Evolutionary conservation across 2,888 invertebrate genomes (phyloP), one percentile per base, ranked within the genome.

Genomic region (Ochropacha duplaris): DNA sequence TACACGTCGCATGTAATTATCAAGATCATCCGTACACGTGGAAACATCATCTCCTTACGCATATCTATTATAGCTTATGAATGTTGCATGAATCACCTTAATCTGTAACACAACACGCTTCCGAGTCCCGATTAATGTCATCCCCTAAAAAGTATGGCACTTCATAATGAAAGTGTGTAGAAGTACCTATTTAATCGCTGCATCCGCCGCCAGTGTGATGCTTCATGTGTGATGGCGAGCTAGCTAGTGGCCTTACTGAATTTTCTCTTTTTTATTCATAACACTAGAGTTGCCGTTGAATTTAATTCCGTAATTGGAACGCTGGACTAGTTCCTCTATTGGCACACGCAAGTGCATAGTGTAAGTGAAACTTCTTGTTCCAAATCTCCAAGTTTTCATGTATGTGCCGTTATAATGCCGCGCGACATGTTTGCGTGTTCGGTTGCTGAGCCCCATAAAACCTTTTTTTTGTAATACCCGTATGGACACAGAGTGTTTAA

Each of bases 321-420:
- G 85, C 79, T 88, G 82, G 85, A 87, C 86, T 80, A 79, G 91
- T 90, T 90, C 92, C 91, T 83, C 69, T 81, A 92, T 90, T 88
- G 86, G 92, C 92, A 92, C 92, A 92, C 89, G 87, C 86, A 92
- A 92, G 92, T 92, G 92, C 92, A 88, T 87, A 88, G 86, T 87
- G 85, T 90, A 91, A 92, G 88, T 90, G 86, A 91, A 87, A 93
- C 92, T 93, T 93, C 93, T 92, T 93, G 93, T 93, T 93, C 93
- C 93, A 93, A 93, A 93, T 93, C 93, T 93, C 93, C 92, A 89
- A 88, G 87, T 88, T 86, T 88, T 86, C 85, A 85, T 88, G 89
- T 87, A 87, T 88, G 86, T 88, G 87, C 89, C 87, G 90, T 88
- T 83, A 86, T 76, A 84, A 78, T 84, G 44, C 76, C 86, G 88